These are phyloP conservation scores for Limnephilus marmoratus DNA, from an alignment of 2,888 invertebrate species.

Conservation along the genomic window DNA sequence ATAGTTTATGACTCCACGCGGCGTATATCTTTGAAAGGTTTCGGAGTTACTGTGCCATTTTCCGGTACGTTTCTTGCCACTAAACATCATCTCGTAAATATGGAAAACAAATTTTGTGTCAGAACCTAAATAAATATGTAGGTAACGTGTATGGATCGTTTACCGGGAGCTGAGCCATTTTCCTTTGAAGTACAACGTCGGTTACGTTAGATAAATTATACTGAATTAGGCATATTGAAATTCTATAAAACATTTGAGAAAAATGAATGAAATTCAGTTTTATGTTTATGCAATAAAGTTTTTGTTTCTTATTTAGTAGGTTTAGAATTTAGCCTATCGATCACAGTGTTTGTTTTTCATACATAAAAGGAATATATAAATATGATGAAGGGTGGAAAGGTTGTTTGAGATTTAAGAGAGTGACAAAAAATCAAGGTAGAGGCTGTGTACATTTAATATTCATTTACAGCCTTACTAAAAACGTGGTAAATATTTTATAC, in stretches of 20 bases:
- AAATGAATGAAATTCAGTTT: not conserved
- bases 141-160: not conserved
- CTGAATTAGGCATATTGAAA: not conserved
- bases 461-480: too few species aligned
- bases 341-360: too few species aligned
- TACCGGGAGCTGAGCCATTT: not conserved
- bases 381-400: too few species aligned
- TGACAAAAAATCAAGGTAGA: too few species aligned
- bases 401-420: too few species aligned
- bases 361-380: too few species aligned
- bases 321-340: not conserved
- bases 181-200: not conserved
- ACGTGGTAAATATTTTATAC: too few species aligned
- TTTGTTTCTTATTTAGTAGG: not conserved
- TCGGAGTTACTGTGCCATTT: not conserved
- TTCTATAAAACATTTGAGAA: not conserved
- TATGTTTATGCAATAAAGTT: not conserved
- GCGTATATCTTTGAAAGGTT: conserved; percentile 36
- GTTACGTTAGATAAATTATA: not conserved
- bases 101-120: not conserved
- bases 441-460: too few species aligned
- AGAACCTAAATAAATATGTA: not conserved
- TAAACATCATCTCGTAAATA: not conserved
- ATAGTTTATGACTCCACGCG: conserved; percentile 23
- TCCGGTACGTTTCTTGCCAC: not conserved